phyloP scores from a whole-genome alignment of 2,113 vertebrate species.

The Phoenicopterus ruber region DNA sequence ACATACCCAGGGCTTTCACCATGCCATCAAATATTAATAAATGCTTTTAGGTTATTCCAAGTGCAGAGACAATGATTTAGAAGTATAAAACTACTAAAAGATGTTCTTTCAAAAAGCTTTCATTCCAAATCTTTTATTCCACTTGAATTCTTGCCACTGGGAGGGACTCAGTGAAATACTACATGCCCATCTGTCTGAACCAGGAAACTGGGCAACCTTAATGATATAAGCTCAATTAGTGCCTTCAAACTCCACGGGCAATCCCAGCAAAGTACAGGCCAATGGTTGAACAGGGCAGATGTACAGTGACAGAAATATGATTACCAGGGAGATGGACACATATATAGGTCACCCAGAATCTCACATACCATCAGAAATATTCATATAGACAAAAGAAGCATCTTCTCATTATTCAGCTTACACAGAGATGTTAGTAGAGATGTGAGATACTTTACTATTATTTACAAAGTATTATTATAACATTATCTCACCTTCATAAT shows the following conservation, averaged over 20 bases:
- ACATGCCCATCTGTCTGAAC: background rate
- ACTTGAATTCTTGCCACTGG: background rate
- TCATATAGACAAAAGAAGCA: background rate
- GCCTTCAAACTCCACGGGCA: background rate
- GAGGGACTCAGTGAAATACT: background rate
- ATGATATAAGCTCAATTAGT: background rate
- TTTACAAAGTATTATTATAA: background rate
- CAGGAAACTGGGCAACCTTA: background rate
- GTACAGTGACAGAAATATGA: background rate
- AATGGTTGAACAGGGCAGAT: background rate
- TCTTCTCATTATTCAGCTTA: background rate
- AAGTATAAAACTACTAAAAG: conserved; percentile 21
- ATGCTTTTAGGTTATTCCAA: conserved; percentile 66
- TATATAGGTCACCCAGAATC: background rate
- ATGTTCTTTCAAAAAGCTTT: background rate
- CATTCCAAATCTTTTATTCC: background rate
- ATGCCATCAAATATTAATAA: conserved; percentile 75
- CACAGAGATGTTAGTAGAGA: background rate
- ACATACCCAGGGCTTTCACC: background rate
- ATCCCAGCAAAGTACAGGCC: background rate
- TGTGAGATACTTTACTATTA: background rate
- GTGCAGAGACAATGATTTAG: conserved; percentile 59
- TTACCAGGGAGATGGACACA: background rate
- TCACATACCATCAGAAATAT: background rate
- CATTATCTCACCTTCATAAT: too few relatives aligned